Conservation (phyloP, 2,113 vertebrate genomes). For the Paraplagusia blochii region DNA sequence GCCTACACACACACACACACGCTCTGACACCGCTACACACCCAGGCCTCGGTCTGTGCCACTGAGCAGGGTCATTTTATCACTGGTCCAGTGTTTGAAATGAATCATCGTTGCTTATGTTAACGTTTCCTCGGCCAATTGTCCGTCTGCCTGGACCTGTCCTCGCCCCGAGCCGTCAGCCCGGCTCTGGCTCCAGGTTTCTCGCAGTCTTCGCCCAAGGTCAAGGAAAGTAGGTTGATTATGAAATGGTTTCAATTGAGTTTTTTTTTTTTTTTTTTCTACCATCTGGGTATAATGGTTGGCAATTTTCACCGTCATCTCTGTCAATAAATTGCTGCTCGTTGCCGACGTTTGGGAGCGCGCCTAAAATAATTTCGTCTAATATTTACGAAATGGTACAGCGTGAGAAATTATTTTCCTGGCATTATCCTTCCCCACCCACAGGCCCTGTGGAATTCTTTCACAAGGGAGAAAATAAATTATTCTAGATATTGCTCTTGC, state of each 20-base stretch:
- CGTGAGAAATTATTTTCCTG: not conserved
- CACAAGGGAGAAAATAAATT: too few relatives aligned
- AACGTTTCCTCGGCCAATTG: constrained; percentile 49
- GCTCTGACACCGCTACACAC: constrained; percentile 28
- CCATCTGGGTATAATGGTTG: constrained; percentile 1
- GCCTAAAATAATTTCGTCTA: not conserved
- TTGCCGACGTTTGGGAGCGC: not conserved
- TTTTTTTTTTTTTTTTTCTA: constrained; percentile 1
- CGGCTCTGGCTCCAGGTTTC: constrained; percentile 17
- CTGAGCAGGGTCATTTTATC: constrained; percentile 47
- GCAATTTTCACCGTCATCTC: not conserved
- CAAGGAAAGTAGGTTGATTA: not conserved
- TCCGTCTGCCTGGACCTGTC: constrained; percentile 29
- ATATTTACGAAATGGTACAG: constrained; percentile 2
- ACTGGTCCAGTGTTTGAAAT: constrained; percentile 40
- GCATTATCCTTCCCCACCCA: not conserved
- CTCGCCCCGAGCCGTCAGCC: constrained; percentile 11
- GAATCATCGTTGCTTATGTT: constrained; percentile 50
- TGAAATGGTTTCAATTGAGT: not conserved
- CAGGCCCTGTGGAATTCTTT: too few relatives aligned
- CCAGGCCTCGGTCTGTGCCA: constrained; percentile 37
- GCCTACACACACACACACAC: too few relatives aligned
- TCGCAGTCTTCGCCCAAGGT: constrained; percentile 31
- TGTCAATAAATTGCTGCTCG: constrained; percentile 3
- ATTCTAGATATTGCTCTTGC: too few relatives aligned